These are phyloP conservation scores for Spinibarbus caldwelli DNA, from an alignment of 2,797 vertebrate species.

Conservation along the genomic window DNA sequence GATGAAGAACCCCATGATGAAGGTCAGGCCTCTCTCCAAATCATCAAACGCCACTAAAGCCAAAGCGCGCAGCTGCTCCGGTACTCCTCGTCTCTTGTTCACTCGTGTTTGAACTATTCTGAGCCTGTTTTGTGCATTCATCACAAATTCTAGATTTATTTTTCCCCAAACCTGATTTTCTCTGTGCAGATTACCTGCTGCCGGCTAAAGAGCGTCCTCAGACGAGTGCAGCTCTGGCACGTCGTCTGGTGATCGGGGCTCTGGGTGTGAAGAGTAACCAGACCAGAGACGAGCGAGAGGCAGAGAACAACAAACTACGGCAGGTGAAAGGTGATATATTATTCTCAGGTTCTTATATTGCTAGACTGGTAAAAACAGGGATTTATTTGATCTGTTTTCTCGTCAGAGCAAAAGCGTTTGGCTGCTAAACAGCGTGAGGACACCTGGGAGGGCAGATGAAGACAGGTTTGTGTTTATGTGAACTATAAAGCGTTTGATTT, in stretches of 20 bases:
- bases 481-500: not conserved
- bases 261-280: constrained; percentile 90
- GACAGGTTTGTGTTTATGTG: not conserved
- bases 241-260: constrained; percentile 90
- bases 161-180: too few relatives aligned
- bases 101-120: not conserved
- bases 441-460: constrained; percentile 90
- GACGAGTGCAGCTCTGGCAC: constrained; percentile 92
- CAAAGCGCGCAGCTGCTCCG: constrained; percentile 88
- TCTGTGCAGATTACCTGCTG: constrained; percentile 86
- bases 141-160: not conserved
- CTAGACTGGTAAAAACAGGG: not conserved
- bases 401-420: constrained; percentile 88
- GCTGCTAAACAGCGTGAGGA: constrained; percentile 93
- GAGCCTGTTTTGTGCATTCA: not conserved
- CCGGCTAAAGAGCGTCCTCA: constrained; percentile 93
- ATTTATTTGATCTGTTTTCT: constrained; percentile 62
- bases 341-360: constrained; percentile 18
- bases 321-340: constrained; percentile 85
- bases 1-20: constrained; percentile 90
- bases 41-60: constrained; percentile 87
- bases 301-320: constrained; percentile 88
- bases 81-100: constrained; percentile 67
- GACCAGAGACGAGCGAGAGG: constrained; percentile 86
- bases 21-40: constrained; percentile 90